Evolutionary conservation across 1,140 invertebrate species (phyloP).

Genomic region (Steinernema feltiae): DNA sequence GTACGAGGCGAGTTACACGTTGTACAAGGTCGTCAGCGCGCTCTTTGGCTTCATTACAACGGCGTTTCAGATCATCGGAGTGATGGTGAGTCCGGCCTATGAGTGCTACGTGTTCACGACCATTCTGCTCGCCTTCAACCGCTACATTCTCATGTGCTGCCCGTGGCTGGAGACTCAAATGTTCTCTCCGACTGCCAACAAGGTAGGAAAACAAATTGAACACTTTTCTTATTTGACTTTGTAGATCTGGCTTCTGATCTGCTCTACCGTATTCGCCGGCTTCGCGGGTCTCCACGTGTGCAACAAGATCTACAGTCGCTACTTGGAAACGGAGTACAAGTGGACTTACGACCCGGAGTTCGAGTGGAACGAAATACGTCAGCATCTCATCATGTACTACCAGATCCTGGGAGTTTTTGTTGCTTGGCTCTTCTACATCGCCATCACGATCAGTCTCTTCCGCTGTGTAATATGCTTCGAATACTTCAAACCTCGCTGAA

Average conservation of each 20-base stretch:
- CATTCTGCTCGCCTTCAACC: not conserved
- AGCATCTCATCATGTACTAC: not conserved
- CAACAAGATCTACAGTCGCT: not conserved
- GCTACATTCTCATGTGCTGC: not conserved
- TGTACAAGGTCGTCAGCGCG: not conserved
- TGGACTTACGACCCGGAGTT: not conserved
- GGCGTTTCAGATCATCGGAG: not conserved
- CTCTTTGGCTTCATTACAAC: not conserved
- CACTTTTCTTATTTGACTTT: too few species aligned
- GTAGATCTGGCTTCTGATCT: not conserved
- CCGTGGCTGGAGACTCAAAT: not conserved
- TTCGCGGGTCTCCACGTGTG: not conserved
- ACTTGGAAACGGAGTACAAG: not conserved
- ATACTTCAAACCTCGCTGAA: not conserved
- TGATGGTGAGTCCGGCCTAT: not conserved
- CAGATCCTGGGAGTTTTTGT: not conserved
- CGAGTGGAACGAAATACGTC: not conserved
- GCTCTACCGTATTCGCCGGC: not conserved
- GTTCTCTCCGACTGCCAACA: not conserved
- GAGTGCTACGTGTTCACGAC: not conserved
- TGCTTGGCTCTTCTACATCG: constrained; percentile 1
- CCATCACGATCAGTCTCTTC: not conserved
- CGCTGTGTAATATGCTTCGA: not conserved
- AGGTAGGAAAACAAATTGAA: not conserved
- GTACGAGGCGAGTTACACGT: not conserved